Conservation (phyloP, 2,888 invertebrate genomes). For the Drosophila peninsularis region DNA sequence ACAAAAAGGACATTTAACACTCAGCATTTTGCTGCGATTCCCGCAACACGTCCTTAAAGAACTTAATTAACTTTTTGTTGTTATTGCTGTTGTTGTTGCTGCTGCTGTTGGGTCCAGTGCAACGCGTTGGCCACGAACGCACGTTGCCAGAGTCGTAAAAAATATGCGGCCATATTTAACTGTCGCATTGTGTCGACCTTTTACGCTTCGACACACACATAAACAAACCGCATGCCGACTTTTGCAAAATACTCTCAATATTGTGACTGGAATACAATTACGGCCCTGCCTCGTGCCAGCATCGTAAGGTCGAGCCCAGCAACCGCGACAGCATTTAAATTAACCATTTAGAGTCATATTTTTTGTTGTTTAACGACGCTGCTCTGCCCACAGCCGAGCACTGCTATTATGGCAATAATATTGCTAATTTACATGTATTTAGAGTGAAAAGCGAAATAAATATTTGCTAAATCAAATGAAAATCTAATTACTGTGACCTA, state of each 20-base stretch:
- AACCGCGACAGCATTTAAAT: slow-evolving; percentile 52
- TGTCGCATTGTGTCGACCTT: slow-evolving; percentile 71
- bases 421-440: not conserved
- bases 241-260: slow-evolving; percentile 57
- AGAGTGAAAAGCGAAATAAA: not conserved
- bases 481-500: not conserved
- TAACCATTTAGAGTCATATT: slow-evolving; percentile 48
- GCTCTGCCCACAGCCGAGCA: not conserved
- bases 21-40: slow-evolving; percentile 21
- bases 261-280: slow-evolving; percentile 64
- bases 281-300: slow-evolving; percentile 12
- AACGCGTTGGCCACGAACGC: slow-evolving; percentile 20
- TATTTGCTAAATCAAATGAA: not conserved
- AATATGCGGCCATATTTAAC: slow-evolving; percentile 73
- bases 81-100: slow-evolving; percentile 3
- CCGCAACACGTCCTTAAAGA: slow-evolving; percentile 69
- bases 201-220: slow-evolving; percentile 72
- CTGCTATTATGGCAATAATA: not conserved
- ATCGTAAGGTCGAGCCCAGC: not conserved
- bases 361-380: slow-evolving; percentile 16
- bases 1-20: slow-evolving; percentile 33
- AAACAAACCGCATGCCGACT: slow-evolving; percentile 65
- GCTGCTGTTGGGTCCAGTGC: slow-evolving; percentile 17
- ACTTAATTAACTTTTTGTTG: slow-evolving; percentile 73
- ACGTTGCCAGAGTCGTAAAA: slow-evolving; percentile 50